These are phyloP conservation scores for Corythornis vintsioides DNA, from an alignment of 2,113 vertebrate genomes.

Conservation along the genomic window DNA sequence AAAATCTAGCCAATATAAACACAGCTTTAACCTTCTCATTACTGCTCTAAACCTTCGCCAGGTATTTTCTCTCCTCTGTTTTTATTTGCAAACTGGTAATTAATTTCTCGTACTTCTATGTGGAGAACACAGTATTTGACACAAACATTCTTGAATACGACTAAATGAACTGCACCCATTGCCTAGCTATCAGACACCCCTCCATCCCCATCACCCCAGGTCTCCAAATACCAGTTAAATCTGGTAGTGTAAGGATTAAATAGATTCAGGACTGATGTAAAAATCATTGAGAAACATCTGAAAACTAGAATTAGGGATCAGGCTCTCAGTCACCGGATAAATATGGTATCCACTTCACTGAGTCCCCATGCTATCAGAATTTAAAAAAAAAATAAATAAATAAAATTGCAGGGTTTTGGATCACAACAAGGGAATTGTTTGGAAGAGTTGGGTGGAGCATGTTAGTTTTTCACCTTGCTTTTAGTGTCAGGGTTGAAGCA, in stretches of 20 bases:
- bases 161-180: not conserved
- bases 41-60: not conserved
- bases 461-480: not conserved
- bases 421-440: not conserved
- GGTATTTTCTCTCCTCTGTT: not conserved
- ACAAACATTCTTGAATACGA: not conserved
- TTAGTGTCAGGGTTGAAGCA: not conserved
- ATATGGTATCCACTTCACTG: not conserved
- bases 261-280: not conserved
- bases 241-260: not conserved
- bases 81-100: not conserved
- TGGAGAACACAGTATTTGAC: not conserved
- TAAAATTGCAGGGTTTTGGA: not conserved
- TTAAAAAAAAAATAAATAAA: too few relatives aligned
- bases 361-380: not conserved
- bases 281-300: not conserved
- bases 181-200: not conserved
- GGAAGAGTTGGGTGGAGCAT: not conserved
- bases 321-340: not conserved
- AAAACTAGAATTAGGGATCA: not conserved
- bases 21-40: not conserved
- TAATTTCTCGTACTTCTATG: not conserved
- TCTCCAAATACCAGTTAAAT: not conserved
- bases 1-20: not conserved
- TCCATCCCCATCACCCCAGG: not conserved